These are phyloP conservation scores for Cydia pomonella DNA, from an alignment of 1,140 invertebrate species.

Conservation along the genomic window DNA sequence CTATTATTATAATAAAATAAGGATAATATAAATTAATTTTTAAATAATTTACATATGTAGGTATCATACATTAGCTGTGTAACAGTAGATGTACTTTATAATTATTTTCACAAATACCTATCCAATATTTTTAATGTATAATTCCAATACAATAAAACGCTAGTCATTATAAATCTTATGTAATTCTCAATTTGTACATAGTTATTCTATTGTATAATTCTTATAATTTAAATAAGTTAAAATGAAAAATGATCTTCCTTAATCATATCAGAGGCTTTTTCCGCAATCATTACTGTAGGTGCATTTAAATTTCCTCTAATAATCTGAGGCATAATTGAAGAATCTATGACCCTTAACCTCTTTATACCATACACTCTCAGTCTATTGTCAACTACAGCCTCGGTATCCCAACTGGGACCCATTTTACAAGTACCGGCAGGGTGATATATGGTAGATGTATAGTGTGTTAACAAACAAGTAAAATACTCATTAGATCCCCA, in stretches of 20 bases:
- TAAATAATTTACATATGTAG: no score
- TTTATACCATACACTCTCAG: slow-evolving; percentile 86
- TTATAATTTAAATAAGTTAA: neutral
- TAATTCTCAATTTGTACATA: neutral
- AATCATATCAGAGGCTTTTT: slow-evolving; percentile 83
- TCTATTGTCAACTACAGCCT: slow-evolving; percentile 87
- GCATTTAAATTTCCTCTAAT: slow-evolving; percentile 83
- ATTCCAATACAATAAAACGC: no score
- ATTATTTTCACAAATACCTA: no score
- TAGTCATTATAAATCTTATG: neutral
- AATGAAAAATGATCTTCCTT: slow-evolving; percentile 78
- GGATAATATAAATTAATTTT: no score
- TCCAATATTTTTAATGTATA: no score
- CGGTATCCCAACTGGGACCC: slow-evolving; percentile 86
- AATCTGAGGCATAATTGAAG: slow-evolving; percentile 86
- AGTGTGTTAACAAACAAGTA: slow-evolving; percentile 83
- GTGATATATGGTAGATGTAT: slow-evolving; percentile 89
- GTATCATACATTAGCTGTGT: no score
- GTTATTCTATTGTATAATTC: neutral
- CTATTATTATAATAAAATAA: no score
- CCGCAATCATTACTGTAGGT: slow-evolving; percentile 84
- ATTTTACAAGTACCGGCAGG: slow-evolving; percentile 92
- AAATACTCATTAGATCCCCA: slow-evolving; percentile 86
- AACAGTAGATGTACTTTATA: no score
- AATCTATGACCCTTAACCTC: slow-evolving; percentile 87